A percentile compares a stretch with the other conserved stretches of the same genome.
These are phyloP conservation scores for Habropoda laboriosa DNA, from an alignment of 1,140 invertebrate genomes.

Conservation along the genomic window DNA sequence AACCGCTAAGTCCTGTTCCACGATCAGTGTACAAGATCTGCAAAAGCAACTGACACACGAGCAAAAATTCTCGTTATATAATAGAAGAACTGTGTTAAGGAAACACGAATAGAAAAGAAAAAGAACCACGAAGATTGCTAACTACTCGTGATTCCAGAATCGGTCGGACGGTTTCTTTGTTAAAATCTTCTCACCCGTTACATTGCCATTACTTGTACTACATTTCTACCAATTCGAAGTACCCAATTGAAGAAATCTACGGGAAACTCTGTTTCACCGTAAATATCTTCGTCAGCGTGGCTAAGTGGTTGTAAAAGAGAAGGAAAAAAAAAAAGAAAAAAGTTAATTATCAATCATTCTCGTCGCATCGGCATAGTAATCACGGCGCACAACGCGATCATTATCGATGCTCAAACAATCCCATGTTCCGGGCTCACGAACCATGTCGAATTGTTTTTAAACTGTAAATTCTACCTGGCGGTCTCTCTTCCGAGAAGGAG, in stretches of 20 bases:
- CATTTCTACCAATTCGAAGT: too few relatives aligned
- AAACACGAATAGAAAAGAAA: not conserved
- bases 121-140: not conserved
- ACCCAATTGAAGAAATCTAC: not conserved
- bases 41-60: not conserved
- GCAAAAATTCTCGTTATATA: not conserved
- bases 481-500: not conserved
- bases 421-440: not conserved
- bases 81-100: not conserved
- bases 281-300: too few relatives aligned
- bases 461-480: not conserved
- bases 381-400: not conserved
- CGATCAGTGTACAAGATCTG: not conserved
- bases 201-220: not conserved
- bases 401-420: constrained; percentile 20
- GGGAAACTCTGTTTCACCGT: too few relatives aligned
- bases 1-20: not conserved
- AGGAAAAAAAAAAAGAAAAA: not conserved
- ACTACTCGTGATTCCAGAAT: not conserved
- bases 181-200: not conserved
- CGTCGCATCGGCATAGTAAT: not conserved
- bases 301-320: too few relatives aligned
- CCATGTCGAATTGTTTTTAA: constrained; percentile 14
- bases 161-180: not conserved
- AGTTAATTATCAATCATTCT: not conserved